phyloP scores from a whole-genome alignment of 2,797 vertebrate genomes.

The Dendrocincla tyrannina region DNA sequence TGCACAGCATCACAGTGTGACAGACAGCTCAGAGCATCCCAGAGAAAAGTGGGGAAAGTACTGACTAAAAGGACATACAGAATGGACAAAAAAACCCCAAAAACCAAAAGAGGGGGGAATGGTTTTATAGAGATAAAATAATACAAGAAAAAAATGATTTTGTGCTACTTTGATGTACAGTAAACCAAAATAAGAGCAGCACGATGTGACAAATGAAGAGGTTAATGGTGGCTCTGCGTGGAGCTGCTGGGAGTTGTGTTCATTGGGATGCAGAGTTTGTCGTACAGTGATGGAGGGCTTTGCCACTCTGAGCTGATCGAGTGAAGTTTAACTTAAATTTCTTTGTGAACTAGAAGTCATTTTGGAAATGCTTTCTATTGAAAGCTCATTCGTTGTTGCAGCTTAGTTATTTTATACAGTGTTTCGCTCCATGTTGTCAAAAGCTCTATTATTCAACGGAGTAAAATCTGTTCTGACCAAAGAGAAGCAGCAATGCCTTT shows the following conservation, averaged over 20 bases:
- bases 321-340: slow-evolving; percentile 67
- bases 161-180: slow-evolving; percentile 53
- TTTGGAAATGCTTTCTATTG: slow-evolving; percentile 59
- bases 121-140: slow-evolving; percentile 54
- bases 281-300: slow-evolving; percentile 55
- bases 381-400: slow-evolving; percentile 47
- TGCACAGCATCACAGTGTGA: background rate
- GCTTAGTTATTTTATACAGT: slow-evolving; percentile 44
- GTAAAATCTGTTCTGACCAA: slow-evolving; percentile 17
- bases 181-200: slow-evolving; percentile 55
- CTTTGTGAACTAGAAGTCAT: slow-evolving; percentile 46
- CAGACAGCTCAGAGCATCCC: slow-evolving; percentile 5
- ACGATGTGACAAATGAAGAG: slow-evolving; percentile 58
- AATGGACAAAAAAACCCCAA: background rate
- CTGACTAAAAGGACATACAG: slow-evolving; percentile 24
- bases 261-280: slow-evolving; percentile 67
- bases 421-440: slow-evolving; percentile 43
- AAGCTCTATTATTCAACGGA: slow-evolving; percentile 41
- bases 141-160: slow-evolving; percentile 47
- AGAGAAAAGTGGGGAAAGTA: slow-evolving; percentile 8
- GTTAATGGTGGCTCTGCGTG: slow-evolving; percentile 54
- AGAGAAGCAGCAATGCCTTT: background rate
- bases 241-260: slow-evolving; percentile 59
- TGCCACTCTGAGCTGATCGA: slow-evolving; percentile 62
- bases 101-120: background rate